Base-by-base conservation (phyloP, 2,113 vertebrate genomes). In the Pionites leucogaster region DNA sequence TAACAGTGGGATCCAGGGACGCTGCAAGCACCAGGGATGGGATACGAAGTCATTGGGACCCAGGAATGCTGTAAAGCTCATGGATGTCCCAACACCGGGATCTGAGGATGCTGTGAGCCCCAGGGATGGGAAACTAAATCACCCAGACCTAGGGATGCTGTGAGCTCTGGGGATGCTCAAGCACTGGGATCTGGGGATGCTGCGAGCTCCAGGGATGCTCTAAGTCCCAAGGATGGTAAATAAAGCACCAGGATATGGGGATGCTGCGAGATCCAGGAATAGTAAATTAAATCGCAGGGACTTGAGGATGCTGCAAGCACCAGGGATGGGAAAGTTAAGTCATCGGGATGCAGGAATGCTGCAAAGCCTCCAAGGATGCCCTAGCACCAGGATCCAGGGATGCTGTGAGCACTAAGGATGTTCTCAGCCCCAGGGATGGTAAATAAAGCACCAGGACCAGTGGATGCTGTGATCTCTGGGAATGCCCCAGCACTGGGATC, bases 11-110 rank as follows among this genome's bases (percentile, higher is more conserved):
- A 49, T 6, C 2, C 2, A 2, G 60, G 69, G 20, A 37, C 10
- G 47, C 22, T 33, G 33, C 1, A 1, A 18, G 9, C 10, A 3
- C 14, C 23, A 2, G 42, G 16, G 15, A 7, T 5, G 17, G 20
- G 4, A 28, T 13, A 44, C 33, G 6, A 19, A 53, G 55, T 27
- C 29, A 9, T 3, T 1, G 10, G 28, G 39, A 84, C 13, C 7
- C 2, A 2, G n/a, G 28, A 11, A 33, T 29, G 52, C 49, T 37
- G 39, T 3, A 2, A 37, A 16, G 5, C 4, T 10, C 7, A 3
- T 6, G 17, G 46, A 19, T 13, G 16, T 3, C 7, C 47, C 14
- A n/a, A 27, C 7, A 16, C 9, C 12, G 0, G 37, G 46, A 80
- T 28, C 1, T 20, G 1, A 28, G 68, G 41, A 29, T 31, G 39